Evolutionary conservation across 2,888 invertebrate genomes (phyloP).

Genomic region (Cacoxenus indagator): DNA sequence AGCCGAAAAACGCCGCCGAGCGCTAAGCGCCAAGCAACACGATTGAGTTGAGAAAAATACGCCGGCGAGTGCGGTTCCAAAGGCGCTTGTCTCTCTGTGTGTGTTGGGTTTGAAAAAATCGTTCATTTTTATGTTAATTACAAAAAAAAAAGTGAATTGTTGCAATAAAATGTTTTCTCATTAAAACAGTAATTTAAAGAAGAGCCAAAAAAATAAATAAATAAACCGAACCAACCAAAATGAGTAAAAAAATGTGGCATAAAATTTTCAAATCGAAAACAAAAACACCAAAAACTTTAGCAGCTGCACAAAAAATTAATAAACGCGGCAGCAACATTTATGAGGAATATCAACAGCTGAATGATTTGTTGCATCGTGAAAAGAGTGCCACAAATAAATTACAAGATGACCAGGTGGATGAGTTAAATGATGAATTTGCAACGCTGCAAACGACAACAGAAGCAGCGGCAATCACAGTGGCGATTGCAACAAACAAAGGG

Average conservation of each 20-base stretch:
- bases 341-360: conserved; percentile 65
- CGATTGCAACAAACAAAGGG: conserved; percentile 23
- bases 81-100: background rate
- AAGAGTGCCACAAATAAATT: conserved; percentile 31
- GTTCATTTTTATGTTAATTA: background rate
- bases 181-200: background rate
- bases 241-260: conserved; percentile 71
- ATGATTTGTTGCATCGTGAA: conserved; percentile 47
- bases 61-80: conserved; percentile 50
- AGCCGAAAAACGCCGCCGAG: background rate
- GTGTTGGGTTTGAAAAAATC: background rate
- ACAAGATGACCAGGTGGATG: background rate
- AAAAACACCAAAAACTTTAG: conserved; percentile 51
- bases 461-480: conserved; percentile 48
- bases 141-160: conserved; percentile 16
- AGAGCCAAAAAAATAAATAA: background rate
- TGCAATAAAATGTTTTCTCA: background rate
- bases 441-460: conserved; percentile 52
- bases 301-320: conserved; percentile 46
- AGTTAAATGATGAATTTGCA: background rate
- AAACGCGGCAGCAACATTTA: conserved; percentile 65
- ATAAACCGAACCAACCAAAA: too few relatives aligned
- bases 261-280: conserved; percentile 69
- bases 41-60: conserved; percentile 40
- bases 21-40: background rate